Evolutionary conservation across 2,888 invertebrate genomes (phyloP).

Genomic region (Luperina nickerlii): DNA sequence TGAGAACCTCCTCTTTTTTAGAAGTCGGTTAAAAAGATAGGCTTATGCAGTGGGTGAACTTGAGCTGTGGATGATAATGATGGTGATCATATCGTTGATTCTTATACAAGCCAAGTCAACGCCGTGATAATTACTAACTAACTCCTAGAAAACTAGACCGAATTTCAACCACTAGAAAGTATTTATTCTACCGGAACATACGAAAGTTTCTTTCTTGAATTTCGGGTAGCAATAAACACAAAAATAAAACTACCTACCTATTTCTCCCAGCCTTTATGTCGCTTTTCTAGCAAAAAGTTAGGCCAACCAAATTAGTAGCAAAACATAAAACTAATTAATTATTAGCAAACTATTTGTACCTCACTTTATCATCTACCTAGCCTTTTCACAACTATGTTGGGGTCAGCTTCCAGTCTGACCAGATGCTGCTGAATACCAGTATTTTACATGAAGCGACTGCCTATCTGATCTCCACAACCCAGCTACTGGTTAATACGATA

Average conservation of each 20-base stretch:
- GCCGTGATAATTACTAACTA: not conserved
- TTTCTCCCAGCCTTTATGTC: constrained; percentile 15
- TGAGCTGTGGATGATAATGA: too few relatives aligned
- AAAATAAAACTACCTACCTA: not conserved
- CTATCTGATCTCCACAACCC: too few relatives aligned
- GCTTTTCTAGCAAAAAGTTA: constrained; percentile 35
- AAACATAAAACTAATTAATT: constrained; percentile 28
- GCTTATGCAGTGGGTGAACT: too few relatives aligned
- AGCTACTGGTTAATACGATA: too few relatives aligned
- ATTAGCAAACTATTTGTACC: constrained; percentile 43
- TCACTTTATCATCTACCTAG: not conserved
- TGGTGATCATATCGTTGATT: too few relatives aligned
- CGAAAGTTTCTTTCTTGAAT: not conserved
- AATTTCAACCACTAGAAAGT: not conserved
- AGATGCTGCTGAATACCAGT: too few relatives aligned
- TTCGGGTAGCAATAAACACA: not conserved
- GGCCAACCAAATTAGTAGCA: constrained; percentile 21
- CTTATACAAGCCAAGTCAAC: not conserved
- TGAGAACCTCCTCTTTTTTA: too few relatives aligned
- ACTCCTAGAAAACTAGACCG: not conserved
- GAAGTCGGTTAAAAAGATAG: too few relatives aligned
- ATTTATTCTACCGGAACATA: constrained; percentile 18
- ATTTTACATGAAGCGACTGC: too few relatives aligned
- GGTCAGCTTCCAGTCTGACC: too few relatives aligned
- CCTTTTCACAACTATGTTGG: too few relatives aligned